Evolutionary conservation across 2,113 vertebrate genomes (phyloP), one percentile per base, ranked within the genome.

Genomic region (Cichladusa arquata): DNA sequence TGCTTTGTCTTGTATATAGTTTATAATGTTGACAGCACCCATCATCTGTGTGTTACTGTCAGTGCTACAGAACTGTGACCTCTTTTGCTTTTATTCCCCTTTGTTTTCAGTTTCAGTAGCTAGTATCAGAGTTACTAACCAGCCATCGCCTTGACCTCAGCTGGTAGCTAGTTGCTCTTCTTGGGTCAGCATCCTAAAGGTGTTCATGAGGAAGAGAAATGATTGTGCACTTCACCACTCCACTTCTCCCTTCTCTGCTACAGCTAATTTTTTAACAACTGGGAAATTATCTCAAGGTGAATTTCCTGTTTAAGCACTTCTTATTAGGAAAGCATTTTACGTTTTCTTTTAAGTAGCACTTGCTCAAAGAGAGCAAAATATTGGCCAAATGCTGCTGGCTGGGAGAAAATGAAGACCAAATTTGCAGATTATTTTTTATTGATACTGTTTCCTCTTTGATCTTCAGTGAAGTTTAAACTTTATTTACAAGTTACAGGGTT

Each of bases 1-100:
- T 93, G 92, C 94, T 91, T 96, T 47, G 61, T 92, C 73, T 70
- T 99, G 98, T 98, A 98, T 96, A 99, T 98, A 98, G 93, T 96
- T 96, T 92, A 94, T 94, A 90, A 93, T 95, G 92, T 97, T 94
- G 95, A 88, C 92, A 96, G 94, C 92, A 76, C 83, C 96, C 95
- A 93, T 97, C 94, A 85, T 91, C 85, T 60, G 94, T 86, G 92
- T 98, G 94, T 94, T 96, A 87, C 94, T 98, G 97, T 98, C 98
- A 97, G 97, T 97, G 95, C 97, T 96, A 97, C 92, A 96, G 97
- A 97, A 97, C 91, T 92, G 78, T 97, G 81, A 94, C 64, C 83
- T 95, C 97, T 96, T 96, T 91, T 89, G 82, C 77, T 96, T 96
- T 93, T 71, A 74, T 80, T 81, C 65, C 60, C 77, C 16, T 28